Evolutionary conservation across 2,797 vertebrate genomes (phyloP), one percentile per base, ranked within the genome.

Genomic region (Sebastiscus albofasciatus): DNA sequence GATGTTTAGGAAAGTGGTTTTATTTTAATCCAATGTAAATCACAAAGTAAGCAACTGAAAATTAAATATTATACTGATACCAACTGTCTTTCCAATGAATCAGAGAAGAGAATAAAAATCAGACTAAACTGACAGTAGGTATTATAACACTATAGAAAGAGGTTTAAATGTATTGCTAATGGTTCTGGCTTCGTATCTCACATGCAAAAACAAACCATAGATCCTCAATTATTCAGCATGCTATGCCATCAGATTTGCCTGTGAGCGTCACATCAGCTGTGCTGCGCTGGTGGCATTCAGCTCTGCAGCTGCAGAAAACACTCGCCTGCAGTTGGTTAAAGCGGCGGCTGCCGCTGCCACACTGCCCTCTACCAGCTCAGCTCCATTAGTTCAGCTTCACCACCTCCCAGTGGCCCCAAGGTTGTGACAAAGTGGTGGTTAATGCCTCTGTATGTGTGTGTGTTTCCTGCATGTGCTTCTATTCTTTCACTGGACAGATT

Each of bases 311-410:
- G 85, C 79, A 84, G 80, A 80, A 87, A 12, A 52, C 52, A 46
- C 60, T 29, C 0, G 78, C 79, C 88, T 81, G 89, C 88, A 81
- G 90, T 83, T 6, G 20, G 49, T 67, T 55, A 46, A 52, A 68
- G 61, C 1, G 13, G 36, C 71, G 60, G 80, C 79, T 69, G 83
- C 79, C 76, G 79, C 69, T 66, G 60, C 84, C 86, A 91, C 82
- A 92, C 91, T 90, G 90, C 86, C 88, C 89, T 90, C 90, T 88
- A 93, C 81, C 90, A 90, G 87, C 91, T 88, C 89, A 59, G 60
- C 87, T 88, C 87, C 64, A 90, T 92, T 90, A 92, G 89, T 92
- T 91, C 91, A 92, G 90, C 90, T 81, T 88, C 90, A 87, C 84
- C 89, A 89, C 89, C 87, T 92, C 76, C 59, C 89, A 78, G 65